A percentile compares a stretch with the other conserved stretches of the same genome.
phyloP scores from a whole-genome alignment of 2,888 invertebrate species.

The Megastigmus dorsalis region DNA sequence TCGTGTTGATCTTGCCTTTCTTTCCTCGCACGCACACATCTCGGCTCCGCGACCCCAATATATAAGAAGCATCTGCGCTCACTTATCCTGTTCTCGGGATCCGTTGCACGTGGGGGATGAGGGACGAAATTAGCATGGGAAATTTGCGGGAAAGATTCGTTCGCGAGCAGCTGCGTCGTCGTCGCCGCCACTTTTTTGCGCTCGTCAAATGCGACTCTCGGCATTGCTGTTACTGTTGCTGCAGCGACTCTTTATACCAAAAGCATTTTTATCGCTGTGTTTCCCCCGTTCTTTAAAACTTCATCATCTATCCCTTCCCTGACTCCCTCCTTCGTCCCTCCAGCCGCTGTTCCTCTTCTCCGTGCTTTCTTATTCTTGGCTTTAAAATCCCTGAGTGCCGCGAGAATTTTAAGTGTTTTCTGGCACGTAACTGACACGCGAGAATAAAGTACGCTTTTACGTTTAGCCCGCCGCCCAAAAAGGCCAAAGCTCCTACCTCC shows the following conservation, averaged over 20 bases:
- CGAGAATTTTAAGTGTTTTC: slow-evolving; percentile 57
- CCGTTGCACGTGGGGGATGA: background rate
- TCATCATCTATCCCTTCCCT: slow-evolving; percentile 39
- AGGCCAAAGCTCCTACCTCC: slow-evolving; percentile 27
- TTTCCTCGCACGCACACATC: slow-evolving; percentile 23
- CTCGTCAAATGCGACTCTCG: slow-evolving; percentile 25
- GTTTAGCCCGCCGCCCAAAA: slow-evolving; percentile 40
- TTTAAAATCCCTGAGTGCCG: slow-evolving; percentile 55
- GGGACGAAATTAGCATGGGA: slow-evolving; percentile 20
- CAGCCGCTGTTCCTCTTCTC: too few relatives aligned
- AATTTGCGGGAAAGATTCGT: slow-evolving; percentile 25
- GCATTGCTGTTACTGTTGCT: background rate
- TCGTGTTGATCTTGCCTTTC: slow-evolving; percentile 45
- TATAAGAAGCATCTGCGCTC: slow-evolving; percentile 9
- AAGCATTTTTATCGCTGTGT: slow-evolving; percentile 41
- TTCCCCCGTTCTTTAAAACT: slow-evolving; percentile 39
- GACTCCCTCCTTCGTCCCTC: too few relatives aligned
- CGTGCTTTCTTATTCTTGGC: slow-evolving; percentile 50
- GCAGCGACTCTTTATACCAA: background rate
- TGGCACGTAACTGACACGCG: slow-evolving; percentile 56
- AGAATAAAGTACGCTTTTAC: slow-evolving; percentile 56
- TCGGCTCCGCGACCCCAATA: background rate
- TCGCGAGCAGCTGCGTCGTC: slow-evolving; percentile 12
- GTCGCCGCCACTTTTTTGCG: background rate
- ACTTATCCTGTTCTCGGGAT: slow-evolving; percentile 18